Conservation (phyloP, 2,797 vertebrate genomes). For the Pipistrellus nathusii region DNA sequence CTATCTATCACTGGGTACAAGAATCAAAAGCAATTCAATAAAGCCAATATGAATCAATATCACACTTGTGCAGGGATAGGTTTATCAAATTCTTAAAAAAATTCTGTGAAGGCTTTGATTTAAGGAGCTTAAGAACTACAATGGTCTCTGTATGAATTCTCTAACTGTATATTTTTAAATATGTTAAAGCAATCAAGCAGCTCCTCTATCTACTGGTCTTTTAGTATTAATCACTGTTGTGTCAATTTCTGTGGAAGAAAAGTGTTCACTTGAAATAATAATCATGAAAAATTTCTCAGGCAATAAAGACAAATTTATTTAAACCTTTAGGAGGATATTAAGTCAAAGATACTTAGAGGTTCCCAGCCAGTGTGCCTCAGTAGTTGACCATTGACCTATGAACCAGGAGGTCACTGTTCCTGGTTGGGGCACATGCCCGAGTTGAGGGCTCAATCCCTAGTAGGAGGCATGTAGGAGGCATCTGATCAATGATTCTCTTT, state of each 20-base stretch:
- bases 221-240: conserved; percentile 33
- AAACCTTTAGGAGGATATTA: conserved; percentile 46
- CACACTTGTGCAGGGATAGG: conserved; percentile 44
- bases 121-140: conserved; percentile 26
- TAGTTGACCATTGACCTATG: too few relatives aligned
- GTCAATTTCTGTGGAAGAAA: conserved; percentile 51
- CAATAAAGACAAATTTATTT: conserved; percentile 47
- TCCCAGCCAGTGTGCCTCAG: too few relatives aligned
- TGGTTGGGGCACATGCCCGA: too few relatives aligned
- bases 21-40: conserved; percentile 53
- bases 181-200: conserved; percentile 30
- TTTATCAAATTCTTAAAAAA: conserved; percentile 41
- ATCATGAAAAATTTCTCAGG: conserved; percentile 34
- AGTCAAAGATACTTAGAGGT: conserved; percentile 41
- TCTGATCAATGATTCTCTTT: too few relatives aligned
- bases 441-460: too few relatives aligned
- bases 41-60: conserved; percentile 43
- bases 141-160: conserved; percentile 23
- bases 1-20: conserved; percentile 1
- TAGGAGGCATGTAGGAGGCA: too few relatives aligned
- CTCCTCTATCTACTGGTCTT: conserved; percentile 37
- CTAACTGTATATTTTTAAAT: conserved; percentile 32
- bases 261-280: conserved; percentile 43
- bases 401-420: too few relatives aligned
- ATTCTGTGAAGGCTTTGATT: conserved; percentile 40